These are phyloP conservation scores for Agelas oroides DNA, from an alignment of 37 sponge, comb jelly and placozoan species.

Conservation along the genomic window DNA sequence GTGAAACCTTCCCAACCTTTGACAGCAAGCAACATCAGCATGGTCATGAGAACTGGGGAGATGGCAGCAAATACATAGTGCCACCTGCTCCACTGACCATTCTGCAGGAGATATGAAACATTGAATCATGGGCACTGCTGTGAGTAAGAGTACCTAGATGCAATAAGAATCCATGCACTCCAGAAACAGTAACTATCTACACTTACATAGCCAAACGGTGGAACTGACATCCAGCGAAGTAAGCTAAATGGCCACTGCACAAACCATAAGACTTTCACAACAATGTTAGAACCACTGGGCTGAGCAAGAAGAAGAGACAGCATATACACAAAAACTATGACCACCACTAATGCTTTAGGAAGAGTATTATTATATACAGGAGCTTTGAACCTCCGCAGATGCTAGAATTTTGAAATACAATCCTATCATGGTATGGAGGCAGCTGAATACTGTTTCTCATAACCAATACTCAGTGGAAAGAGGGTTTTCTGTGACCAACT, in stretches of 20 bases:
- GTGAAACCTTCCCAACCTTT: slow-evolving; percentile 81
- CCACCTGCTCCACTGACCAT: slow-evolving; percentile 71
- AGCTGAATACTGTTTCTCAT: no score
- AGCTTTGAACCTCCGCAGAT: no score
- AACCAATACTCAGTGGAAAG: no score
- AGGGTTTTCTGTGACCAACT: no score
- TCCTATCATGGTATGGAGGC: no score
- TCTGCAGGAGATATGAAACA: slow-evolving; percentile 38
- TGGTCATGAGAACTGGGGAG: slow-evolving; percentile 71
- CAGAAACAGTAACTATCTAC: neutral
- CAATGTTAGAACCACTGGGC: slow-evolving; percentile 63
- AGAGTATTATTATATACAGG: no score
- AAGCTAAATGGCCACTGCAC: slow-evolving; percentile 87
- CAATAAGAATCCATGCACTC: neutral
- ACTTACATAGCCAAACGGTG: slow-evolving; percentile 79
- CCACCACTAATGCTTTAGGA: no score
- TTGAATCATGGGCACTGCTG: neutral
- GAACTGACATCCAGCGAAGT: slow-evolving; percentile 87
- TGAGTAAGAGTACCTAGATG: neutral
- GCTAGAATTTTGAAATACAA: no score
- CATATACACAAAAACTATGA: neutral
- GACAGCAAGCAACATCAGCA: slow-evolving; percentile 67
- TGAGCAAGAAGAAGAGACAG: neutral
- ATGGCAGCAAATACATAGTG: slow-evolving; percentile 66
- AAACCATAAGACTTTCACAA: slow-evolving; percentile 80